Evolutionary conservation across 2,888 invertebrate species (phyloP).

Genomic region (Steinernema scapterisci): DNA sequence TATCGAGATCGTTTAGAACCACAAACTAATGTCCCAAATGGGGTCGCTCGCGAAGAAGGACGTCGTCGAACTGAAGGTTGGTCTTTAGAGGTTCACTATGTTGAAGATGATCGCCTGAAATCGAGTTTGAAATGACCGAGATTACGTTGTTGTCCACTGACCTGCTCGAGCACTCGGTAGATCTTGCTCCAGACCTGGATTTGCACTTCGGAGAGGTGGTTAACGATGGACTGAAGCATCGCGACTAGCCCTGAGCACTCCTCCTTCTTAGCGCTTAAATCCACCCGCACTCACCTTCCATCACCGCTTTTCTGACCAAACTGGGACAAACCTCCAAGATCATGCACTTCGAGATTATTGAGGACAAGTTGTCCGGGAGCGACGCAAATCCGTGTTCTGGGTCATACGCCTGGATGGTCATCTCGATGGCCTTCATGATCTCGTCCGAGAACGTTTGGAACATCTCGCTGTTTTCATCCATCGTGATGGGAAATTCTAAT

Average conservation of each 20-base stretch:
- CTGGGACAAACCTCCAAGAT: constrained; percentile 63
- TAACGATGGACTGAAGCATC: neutral
- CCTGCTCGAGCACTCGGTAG: constrained; percentile 65
- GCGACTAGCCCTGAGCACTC: neutral
- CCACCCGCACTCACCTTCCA: constrained; percentile 48
- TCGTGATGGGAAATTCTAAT: constrained; percentile 45
- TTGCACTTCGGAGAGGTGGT: constrained; percentile 12
- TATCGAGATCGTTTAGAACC: constrained; percentile 46
- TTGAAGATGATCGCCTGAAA: constrained; percentile 24
- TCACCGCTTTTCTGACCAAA: constrained; percentile 59
- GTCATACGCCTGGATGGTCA: constrained; percentile 54
- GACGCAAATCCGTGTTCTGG: constrained; percentile 50
- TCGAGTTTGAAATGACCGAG: neutral
- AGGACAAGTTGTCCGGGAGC: constrained; percentile 50
- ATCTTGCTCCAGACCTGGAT: constrained; percentile 61
- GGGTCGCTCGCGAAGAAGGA: constrained; percentile 48
- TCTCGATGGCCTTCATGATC: constrained; percentile 58
- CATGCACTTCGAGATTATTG: constrained; percentile 55
- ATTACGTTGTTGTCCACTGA: constrained; percentile 29
- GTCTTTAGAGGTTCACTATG: constrained; percentile 27
- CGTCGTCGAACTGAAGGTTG: constrained; percentile 44
- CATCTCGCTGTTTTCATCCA: constrained; percentile 40
- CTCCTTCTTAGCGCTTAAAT: neutral
- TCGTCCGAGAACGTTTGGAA: constrained; percentile 51
- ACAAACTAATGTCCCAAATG: constrained; percentile 51